Evolutionary conservation across 1,140 invertebrate genomes (phyloP), one percentile per base, ranked within the genome.

Genomic region (Notospermus geniculatus): DNA sequence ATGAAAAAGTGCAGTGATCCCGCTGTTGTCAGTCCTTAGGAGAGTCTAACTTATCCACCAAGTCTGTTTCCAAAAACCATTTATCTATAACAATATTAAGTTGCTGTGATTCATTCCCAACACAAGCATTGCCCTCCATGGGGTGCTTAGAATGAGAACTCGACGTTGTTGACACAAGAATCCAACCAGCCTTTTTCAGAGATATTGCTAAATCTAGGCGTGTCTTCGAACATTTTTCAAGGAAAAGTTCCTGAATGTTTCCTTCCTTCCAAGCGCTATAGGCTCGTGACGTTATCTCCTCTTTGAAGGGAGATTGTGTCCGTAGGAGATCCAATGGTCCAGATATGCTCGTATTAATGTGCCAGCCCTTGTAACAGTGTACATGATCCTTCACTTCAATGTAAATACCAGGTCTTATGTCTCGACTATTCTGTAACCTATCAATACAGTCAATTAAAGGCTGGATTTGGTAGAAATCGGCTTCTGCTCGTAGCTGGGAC

Each of bases 371-470:
- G n/a, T 36, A 56, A 19, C 54, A 56, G 9, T 36, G n/a, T 4
- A 56, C 28, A n/a, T 56, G 29, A n/a, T 56, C 54, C 28, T 56
- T 56, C 9, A 56, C 54, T 19, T 56, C 29, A n/a, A 50, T 50
- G 46, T 23, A 50, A 23, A 50, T n/a, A 27, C 46, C 46, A 9
- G 46, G 19, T 27, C 9, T 50, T 4, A 23, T 50, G n/a, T 50
- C 46, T n/a, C n/a, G n/a, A n/a, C n/a, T n/a, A n/a, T 36, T 36
- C 32, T 36, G 32, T 4, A 36, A 15, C 32, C 4, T 36, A 15
- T 36, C 32, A 4, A 36, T 15, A 4, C 15, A 7, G 5, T 36
- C 32, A 36, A 36, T 36, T 15, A 36, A 36, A 7, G 32, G 15
- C 4, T 15, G 32, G 15, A 36, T 36, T 36, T 7, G 32, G 15